phyloP scores from a whole-genome alignment of 2,797 vertebrate genomes.

The Sitta carolinensis region DNA sequence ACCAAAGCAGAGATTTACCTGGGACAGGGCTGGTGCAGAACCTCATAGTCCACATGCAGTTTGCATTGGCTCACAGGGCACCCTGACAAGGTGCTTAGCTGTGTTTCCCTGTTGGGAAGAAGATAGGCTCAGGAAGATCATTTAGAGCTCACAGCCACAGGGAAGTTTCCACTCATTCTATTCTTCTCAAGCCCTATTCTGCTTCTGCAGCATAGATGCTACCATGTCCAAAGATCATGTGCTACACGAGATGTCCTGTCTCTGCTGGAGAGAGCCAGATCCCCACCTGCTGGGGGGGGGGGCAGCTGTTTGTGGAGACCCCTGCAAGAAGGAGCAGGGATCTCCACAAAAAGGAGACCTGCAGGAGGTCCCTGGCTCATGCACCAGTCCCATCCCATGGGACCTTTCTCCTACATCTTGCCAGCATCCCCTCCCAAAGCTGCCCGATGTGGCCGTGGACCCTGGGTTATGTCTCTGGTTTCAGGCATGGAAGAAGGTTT shows the following conservation, averaged over 20 bases:
- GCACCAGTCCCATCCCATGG: neutral
- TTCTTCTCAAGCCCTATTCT: neutral
- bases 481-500: neutral
- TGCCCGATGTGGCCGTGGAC: rapidly evolving
- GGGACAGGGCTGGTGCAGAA: neutral
- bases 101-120: neutral
- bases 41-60: rapidly evolving
- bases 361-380: neutral
- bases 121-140: neutral
- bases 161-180: neutral
- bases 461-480: neutral
- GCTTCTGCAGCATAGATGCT: neutral
- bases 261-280: neutral
- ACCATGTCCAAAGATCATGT: neutral
- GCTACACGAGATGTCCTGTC: neutral
- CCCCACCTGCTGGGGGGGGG: neutral
- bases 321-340: neutral
- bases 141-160: neutral
- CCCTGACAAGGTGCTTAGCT: neutral
- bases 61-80: neutral
- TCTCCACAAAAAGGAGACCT: neutral
- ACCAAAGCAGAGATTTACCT: neutral
- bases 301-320: neutral
- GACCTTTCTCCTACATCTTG: neutral
- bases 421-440: neutral